Evolutionary conservation across 2,113 vertebrate genomes (phyloP).

Genomic region (Platichthys flesus): DNA sequence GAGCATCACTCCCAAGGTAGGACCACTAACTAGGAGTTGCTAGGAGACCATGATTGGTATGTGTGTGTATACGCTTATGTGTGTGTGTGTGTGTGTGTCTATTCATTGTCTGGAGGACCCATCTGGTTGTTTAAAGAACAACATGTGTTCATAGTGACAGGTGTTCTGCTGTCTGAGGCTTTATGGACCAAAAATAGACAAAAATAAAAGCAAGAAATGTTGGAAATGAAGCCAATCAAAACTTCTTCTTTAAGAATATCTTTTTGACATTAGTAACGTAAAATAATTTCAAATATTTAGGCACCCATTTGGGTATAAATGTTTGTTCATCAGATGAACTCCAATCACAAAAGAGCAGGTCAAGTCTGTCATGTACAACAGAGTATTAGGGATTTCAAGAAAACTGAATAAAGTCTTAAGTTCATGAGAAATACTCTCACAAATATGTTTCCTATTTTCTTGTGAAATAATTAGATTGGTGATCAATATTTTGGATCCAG

Average conservation of each 20-base stretch:
- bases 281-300: not conserved
- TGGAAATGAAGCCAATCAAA: not conserved
- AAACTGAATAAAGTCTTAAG: not conserved
- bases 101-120: conserved; percentile 53
- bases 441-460: no score
- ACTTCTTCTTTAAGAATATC: not conserved
- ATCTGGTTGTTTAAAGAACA: conserved; percentile 65
- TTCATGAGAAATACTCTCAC: no score
- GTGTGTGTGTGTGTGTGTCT: conserved; percentile 13
- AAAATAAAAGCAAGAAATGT: not conserved
- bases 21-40: conserved; percentile 76
- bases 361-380: no score
- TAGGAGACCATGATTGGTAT: conserved; percentile 65
- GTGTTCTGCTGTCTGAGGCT: conserved; percentile 47
- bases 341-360: not conserved
- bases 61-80: conserved; percentile 4
- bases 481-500: no score
- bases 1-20: conserved; percentile 73
- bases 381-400: no score
- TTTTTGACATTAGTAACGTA: no score
- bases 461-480: no score
- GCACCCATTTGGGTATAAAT: not conserved
- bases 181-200: conserved; percentile 13
- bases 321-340: not conserved
- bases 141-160: conserved; percentile 65